phyloP scores from a whole-genome alignment of 2,113 vertebrate genomes.

The Haliaeetus leucogaster region DNA sequence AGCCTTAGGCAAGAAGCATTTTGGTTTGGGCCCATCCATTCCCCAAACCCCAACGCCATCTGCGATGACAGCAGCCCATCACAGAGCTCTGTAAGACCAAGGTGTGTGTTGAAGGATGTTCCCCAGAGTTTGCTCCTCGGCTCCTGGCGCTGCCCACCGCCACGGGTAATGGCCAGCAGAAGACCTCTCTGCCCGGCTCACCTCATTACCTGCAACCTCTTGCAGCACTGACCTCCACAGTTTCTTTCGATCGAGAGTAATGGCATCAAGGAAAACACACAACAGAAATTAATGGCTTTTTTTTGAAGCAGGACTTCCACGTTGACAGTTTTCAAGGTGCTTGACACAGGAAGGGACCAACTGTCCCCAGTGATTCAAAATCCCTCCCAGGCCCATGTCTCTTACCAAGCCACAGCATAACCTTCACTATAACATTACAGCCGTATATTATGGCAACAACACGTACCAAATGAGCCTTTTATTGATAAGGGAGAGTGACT shows the following conservation, averaged over 20 bases:
- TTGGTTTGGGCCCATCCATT: neutral
- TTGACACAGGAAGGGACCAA: neutral
- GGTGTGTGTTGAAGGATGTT: neutral
- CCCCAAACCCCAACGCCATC: neutral
- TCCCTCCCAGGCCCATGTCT: neutral
- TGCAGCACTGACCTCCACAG: neutral
- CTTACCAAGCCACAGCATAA: accelerated
- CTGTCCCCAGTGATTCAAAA: neutral
- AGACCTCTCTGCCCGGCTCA: neutral
- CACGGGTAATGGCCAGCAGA: neutral
- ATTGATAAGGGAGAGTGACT: neutral
- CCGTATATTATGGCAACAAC: neutral
- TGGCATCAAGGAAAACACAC: neutral
- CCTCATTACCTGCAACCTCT: neutral
- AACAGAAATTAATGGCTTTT: neutral
- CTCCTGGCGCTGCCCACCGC: neutral
- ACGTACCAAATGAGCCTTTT: neutral
- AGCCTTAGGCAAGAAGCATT: neutral
- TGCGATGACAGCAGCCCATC: neutral
- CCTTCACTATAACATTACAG: neutral
- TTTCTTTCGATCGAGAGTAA: neutral
- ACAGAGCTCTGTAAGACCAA: accelerated
- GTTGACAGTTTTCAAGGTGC: neutral
- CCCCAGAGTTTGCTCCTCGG: neutral
- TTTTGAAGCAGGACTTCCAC: neutral